phyloP scores from a whole-genome alignment of 1,140 invertebrate species.

The Phymastichus coffea region DNA sequence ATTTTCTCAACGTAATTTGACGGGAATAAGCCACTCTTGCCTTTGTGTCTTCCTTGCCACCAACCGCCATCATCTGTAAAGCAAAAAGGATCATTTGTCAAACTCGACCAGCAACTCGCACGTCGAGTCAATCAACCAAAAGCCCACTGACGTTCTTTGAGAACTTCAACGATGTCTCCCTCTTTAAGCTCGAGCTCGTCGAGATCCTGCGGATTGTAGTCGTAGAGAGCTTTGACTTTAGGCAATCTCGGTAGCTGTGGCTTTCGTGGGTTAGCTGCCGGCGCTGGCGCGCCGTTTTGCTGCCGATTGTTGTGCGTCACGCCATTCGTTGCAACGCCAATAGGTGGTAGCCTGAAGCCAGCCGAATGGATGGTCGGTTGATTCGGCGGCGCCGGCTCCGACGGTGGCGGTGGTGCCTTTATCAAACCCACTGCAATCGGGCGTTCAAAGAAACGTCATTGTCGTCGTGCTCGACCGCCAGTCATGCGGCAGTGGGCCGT shows the following conservation, averaged over 20 bases:
- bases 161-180: slow-evolving; percentile 65
- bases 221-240: slow-evolving; percentile 64
- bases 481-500: too few species aligned
- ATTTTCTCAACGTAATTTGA: slow-evolving; percentile 67
- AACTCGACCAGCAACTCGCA: background rate
- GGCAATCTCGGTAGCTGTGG: slow-evolving; percentile 53
- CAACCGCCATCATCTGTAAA: slow-evolving; percentile 69
- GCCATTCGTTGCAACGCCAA: background rate
- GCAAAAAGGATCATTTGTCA: background rate
- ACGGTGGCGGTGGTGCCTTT: slow-evolving; percentile 57
- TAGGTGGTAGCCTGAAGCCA: slow-evolving; percentile 40
- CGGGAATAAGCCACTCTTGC: slow-evolving; percentile 67
- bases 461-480: too few species aligned
- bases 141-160: slow-evolving; percentile 64
- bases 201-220: slow-evolving; percentile 68
- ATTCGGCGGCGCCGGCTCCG: slow-evolving; percentile 57
- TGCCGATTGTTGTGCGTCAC: slow-evolving; percentile 10
- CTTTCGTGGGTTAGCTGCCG: slow-evolving; percentile 45
- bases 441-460: too few species aligned
- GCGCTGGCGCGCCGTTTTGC: slow-evolving; percentile 37
- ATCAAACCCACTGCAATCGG: slow-evolving; percentile 33
- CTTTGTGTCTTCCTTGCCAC: slow-evolving; percentile 66
- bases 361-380: slow-evolving; percentile 48
- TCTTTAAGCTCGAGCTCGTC: slow-evolving; percentile 69
- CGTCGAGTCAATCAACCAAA: background rate